These are phyloP conservation scores for Carollia perspicillata DNA, from an alignment of 2,113 vertebrate species.

Conservation along the genomic window DNA sequence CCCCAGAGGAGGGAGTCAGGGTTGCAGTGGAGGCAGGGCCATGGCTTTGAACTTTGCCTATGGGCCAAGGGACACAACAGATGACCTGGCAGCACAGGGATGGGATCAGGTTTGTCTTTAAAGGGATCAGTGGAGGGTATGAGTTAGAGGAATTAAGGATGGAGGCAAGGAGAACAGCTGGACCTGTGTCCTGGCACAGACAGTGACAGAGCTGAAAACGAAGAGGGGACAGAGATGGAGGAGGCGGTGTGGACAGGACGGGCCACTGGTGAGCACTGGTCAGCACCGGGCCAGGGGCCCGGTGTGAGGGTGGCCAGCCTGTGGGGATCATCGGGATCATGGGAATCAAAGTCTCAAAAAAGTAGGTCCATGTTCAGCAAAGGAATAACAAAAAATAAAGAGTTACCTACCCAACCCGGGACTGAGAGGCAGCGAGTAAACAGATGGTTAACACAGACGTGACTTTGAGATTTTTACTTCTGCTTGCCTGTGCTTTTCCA, in stretches of 20 bases:
- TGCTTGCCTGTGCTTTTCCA: background rate
- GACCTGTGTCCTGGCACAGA: no score
- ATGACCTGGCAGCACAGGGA: background rate
- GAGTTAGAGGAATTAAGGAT: rapidly evolving
- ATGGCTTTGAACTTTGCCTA: background rate
- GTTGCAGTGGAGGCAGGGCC: background rate
- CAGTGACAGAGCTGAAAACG: no score
- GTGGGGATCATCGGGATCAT: rapidly evolving
- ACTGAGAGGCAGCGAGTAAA: background rate
- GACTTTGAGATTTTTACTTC: background rate
- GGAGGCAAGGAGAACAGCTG: rapidly evolving
- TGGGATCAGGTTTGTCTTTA: background rate
- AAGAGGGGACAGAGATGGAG: no score
- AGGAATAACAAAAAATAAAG: background rate
- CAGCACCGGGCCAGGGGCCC: background rate
- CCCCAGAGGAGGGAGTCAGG: no score
- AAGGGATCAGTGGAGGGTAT: background rate
- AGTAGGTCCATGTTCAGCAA: background rate
- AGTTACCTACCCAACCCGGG: rapidly evolving
- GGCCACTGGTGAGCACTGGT: rapidly evolving
- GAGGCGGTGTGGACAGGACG: rapidly evolving
- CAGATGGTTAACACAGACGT: rapidly evolving
- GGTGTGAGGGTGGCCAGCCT: background rate
- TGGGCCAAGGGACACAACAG: background rate
- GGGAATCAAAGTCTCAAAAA: background rate